A percentile compares a stretch with the other conserved stretches of the same genome.
Conservation (phyloP, 2,888 invertebrate genomes). For the Ennomos erosarius region DNA sequence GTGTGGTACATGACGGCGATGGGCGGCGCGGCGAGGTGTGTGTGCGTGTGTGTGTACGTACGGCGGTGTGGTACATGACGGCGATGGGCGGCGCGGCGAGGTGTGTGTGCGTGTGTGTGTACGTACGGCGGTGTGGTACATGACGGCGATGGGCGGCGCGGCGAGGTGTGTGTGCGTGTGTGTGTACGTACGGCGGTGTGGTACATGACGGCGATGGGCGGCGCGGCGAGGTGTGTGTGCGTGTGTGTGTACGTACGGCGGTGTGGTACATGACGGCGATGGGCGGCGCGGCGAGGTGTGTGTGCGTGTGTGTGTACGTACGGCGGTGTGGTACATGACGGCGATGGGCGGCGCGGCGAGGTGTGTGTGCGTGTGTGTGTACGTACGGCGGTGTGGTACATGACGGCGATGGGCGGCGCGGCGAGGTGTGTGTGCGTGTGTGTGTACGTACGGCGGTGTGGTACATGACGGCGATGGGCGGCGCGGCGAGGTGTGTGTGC, state of each 20-base stretch:
- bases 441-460: constrained; percentile 48
- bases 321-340: constrained; percentile 87
- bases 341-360: constrained; percentile 97
- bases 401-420: constrained; percentile 97
- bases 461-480: constrained; percentile 97
- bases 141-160: constrained; percentile 97
- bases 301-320: constrained; percentile 40
- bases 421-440: constrained; percentile 88
- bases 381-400: constrained; percentile 77
- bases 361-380: constrained; percentile 76
- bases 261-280: constrained; percentile 93
- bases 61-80: constrained; percentile 87
- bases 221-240: constrained; percentile 94
- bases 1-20: constrained; percentile 93
- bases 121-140: constrained; percentile 77
- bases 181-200: constrained; percentile 48
- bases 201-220: constrained; percentile 97
- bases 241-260: constrained; percentile 40
- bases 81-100: constrained; percentile 97
- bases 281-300: constrained; percentile 95
- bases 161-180: constrained; percentile 88
- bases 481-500: constrained; percentile 94
- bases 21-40: constrained; percentile 95
- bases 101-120: constrained; percentile 76
- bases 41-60: constrained; percentile 40